A percentile compares a stretch with the other conserved stretches of the same genome.
Evolutionary conservation across 2,888 invertebrate genomes (phyloP).

Genomic region (Polydesmus complanatus): DNA sequence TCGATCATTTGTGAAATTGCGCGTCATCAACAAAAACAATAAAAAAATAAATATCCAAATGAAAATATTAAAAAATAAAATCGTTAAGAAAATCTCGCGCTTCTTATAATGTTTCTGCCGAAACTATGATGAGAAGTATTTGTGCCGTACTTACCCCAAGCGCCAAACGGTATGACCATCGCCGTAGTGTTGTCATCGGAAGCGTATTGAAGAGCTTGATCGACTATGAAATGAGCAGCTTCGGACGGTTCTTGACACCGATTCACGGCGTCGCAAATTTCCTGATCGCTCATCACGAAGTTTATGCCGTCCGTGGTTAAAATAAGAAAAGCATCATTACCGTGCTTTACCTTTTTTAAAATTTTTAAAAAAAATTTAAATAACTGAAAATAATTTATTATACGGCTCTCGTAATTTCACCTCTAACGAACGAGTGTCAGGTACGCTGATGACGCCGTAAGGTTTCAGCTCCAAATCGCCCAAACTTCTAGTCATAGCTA

Average conservation of each 20-base stretch:
- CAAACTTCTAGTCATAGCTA: constrained; percentile 40
- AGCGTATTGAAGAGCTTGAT: constrained; percentile 38
- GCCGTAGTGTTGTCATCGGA: constrained; percentile 40
- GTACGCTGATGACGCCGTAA: constrained; percentile 37
- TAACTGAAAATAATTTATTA: background rate
- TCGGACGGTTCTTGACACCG: constrained; percentile 33
- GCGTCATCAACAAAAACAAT: too few species aligned
- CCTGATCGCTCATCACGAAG: constrained; percentile 36
- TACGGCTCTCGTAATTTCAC: constrained; percentile 25
- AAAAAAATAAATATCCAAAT: too few species aligned
- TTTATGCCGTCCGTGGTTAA: constrained; percentile 38
- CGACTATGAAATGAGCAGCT: constrained; percentile 35
- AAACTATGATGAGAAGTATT: constrained; percentile 14
- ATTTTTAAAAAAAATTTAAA: too few species aligned
- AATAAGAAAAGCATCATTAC: constrained; percentile 37
- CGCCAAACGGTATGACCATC: constrained; percentile 38
- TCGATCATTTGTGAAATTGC: too few species aligned
- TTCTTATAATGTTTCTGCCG: constrained; percentile 18
- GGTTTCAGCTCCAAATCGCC: constrained; percentile 39
- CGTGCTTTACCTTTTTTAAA: constrained; percentile 33
- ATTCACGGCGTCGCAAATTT: constrained; percentile 34
- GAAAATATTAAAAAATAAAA: too few species aligned
- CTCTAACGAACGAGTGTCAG: constrained; percentile 31
- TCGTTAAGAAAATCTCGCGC: constrained; percentile 15
- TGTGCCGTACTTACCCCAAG: constrained; percentile 34